These are phyloP conservation scores for Julus scanicus DNA, from an alignment of 2,888 invertebrate genomes.

Conservation along the genomic window DNA sequence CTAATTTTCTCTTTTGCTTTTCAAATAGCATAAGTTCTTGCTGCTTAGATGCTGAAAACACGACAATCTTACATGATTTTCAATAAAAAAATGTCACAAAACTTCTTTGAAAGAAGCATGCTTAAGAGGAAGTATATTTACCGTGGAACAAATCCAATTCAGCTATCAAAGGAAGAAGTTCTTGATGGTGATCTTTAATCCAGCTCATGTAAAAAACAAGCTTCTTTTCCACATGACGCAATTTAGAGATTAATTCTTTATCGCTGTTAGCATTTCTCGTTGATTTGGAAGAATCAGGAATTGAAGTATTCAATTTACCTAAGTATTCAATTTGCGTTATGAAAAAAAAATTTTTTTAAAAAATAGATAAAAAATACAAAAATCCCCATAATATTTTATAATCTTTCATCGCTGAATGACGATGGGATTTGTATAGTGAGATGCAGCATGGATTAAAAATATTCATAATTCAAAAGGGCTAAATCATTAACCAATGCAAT, in stretches of 20 bases:
- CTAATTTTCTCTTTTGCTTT: slow-evolving; percentile 21
- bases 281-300: slow-evolving; percentile 6
- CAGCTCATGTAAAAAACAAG: slow-evolving; percentile 79
- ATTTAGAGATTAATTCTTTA: slow-evolving; percentile 37
- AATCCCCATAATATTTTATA: neutral
- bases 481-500: too few species aligned
- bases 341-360: neutral
- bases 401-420: neutral
- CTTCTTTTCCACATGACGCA: slow-evolving; percentile 69
- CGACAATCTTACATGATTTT: slow-evolving; percentile 17
- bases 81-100: neutral
- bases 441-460: neutral
- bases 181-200: slow-evolving; percentile 67
- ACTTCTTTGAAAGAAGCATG: neutral
- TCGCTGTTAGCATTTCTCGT: neutral
- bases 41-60: slow-evolving; percentile 15
- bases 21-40: slow-evolving; percentile 35
- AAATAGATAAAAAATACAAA: neutral
- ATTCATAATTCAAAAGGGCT: too few species aligned
- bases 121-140: slow-evolving; percentile 43
- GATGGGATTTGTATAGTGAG: neutral
- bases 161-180: slow-evolving; percentile 44
- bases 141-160: slow-evolving; percentile 46
- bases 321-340: neutral
- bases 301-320: slow-evolving; percentile 16